Evolutionary conservation across 2,113 vertebrate genomes (phyloP), one percentile per base, ranked within the genome.

Genomic region (Archilochus colubris): DNA sequence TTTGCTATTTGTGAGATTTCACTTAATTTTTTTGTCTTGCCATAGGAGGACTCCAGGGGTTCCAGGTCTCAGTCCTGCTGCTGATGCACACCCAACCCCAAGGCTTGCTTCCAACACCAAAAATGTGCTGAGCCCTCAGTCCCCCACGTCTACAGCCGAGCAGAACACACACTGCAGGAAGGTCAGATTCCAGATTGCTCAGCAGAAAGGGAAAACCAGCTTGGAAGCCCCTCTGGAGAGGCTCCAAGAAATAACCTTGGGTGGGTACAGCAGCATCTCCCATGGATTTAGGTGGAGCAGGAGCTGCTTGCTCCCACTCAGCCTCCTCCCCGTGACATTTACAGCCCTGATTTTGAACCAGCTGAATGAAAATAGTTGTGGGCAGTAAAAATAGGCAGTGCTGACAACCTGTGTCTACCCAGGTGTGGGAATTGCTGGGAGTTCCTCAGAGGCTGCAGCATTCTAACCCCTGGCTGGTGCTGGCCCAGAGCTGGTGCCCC

Each of bases 1-100:
- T 81, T 94, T 89, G 91, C 94, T 94, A 16, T 43, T 77, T 83
- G 88, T 76, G 88, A 93, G 68, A 88, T 86, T 61, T n/a, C 46
- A 28, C 68, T 64, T 59, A 1, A 0, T 33, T 30, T 55, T 74
- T 53, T 54, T 81, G 36, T 63, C 63, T 76, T 0, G 8, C 4
- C 72, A 17, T 1, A 82, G 78, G 63, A 69, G 58, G 86, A 74
- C 8, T 2, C 36, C 23, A 48, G 89, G 46, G 83, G 80, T 11
- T 80, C 91, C 27, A 2, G 50, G 83, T 84, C 95, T 69, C 62
- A 51, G 0, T 14, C 44, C 59, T 22, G 0, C 18, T 8, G 78
- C 87, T 55, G 51, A 13, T 23, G 70, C 17, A 2, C 36, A 76
- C 46, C 54, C n/a, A 63, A 84, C 48, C 0, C 7, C 6, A 3